These are phyloP conservation scores for Spinibarbus caldwelli DNA, from an alignment of 2,797 vertebrate genomes.

Conservation along the genomic window DNA sequence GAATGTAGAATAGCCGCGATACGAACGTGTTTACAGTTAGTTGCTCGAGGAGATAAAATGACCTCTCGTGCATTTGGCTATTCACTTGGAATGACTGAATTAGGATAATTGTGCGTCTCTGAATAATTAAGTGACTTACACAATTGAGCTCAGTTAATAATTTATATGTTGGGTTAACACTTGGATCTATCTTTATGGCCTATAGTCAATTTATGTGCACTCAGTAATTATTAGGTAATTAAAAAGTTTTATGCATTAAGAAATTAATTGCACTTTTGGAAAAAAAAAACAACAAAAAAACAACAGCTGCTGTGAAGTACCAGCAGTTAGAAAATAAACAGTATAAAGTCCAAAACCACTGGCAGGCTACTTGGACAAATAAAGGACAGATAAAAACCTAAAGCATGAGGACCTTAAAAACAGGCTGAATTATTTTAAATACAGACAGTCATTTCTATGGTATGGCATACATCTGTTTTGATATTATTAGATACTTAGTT, in stretches of 20 bases:
- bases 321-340: background rate
- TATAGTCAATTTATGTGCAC: background rate
- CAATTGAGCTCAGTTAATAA: conserved; percentile 26
- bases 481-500: background rate
- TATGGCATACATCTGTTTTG: background rate
- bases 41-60: conserved; percentile 2
- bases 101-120: conserved; percentile 9
- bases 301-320: background rate
- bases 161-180: background rate
- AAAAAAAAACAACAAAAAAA: no score
- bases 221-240: background rate
- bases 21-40: background rate
- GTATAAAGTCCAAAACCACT: background rate
- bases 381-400: background rate
- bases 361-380: background rate
- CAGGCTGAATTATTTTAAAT: background rate
- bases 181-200: background rate
- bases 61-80: background rate
- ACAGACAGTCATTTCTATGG: background rate
- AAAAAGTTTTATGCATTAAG: background rate
- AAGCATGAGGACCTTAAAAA: background rate
- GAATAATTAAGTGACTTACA: conserved; percentile 42
- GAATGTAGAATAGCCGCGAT: background rate
- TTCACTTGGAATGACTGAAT: conserved; percentile 1
- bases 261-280: background rate